phyloP scores from a whole-genome alignment of 2,888 invertebrate genomes.

The Polymixis flavicincta region DNA sequence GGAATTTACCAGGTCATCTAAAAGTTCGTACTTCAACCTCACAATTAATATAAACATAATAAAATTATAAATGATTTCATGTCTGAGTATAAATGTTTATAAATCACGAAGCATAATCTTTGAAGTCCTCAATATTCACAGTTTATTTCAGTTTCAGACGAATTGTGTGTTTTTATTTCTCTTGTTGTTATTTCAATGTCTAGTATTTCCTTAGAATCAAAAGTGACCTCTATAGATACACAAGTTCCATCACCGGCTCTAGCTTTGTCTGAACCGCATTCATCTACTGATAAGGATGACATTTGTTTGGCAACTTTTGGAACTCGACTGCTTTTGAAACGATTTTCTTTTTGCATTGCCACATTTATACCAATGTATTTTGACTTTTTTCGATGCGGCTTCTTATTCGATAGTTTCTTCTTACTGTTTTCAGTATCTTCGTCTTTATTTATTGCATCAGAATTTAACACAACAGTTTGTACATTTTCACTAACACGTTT shows the following conservation, averaged over 20 bases:
- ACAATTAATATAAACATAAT: no score
- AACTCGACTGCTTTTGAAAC: background rate
- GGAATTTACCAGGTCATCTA: no score
- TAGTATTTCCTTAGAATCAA: slow-evolving; percentile 31
- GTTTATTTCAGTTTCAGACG: background rate
- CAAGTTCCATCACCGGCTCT: slow-evolving; percentile 47
- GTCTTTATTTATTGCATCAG: background rate
- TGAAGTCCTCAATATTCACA: background rate
- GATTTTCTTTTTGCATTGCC: background rate
- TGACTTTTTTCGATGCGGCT: background rate
- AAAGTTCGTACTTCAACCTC: no score
- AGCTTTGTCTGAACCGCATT: slow-evolving; percentile 27
- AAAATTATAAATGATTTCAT: no score
- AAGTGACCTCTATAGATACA: slow-evolving; percentile 28
- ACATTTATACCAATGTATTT: background rate
- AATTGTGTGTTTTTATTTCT: background rate
- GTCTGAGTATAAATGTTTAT: no score
- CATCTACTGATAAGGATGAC: slow-evolving; percentile 1
- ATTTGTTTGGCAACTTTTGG: background rate
- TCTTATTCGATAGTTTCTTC: background rate
- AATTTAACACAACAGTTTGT: background rate
- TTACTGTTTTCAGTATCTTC: background rate
- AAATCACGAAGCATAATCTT: no score
- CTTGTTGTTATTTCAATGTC: slow-evolving; percentile 5
- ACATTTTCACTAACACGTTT: background rate